Conservation (phyloP, 2,888 invertebrate genomes). For the Gymnocheta viridis region DNA sequence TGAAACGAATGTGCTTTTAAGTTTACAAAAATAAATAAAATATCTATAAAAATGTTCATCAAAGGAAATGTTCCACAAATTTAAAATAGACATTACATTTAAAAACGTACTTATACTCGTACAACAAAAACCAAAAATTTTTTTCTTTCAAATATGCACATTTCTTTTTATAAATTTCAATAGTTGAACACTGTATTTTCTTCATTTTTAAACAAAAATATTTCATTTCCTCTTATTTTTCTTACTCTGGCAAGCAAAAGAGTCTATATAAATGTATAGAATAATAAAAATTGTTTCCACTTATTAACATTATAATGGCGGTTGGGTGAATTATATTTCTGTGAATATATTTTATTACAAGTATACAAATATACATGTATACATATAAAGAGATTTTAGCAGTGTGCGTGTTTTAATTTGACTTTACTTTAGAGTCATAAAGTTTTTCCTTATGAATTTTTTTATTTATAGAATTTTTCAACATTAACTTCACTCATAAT, state of each 20-base stretch:
- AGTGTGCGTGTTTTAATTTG: not conserved
- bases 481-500: constrained; percentile 68
- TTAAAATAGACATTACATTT: constrained; percentile 37
- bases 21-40: constrained; percentile 10
- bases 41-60: constrained; percentile 36
- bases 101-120: constrained; percentile 1
- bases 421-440: constrained; percentile 33
- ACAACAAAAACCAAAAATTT: constrained; percentile 29
- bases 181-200: constrained; percentile 39
- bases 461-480: constrained; percentile 3
- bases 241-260: not conserved
- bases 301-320: constrained; percentile 64
- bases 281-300: constrained; percentile 52
- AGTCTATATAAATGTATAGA: constrained; percentile 16
- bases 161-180: not conserved
- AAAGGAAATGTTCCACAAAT: constrained; percentile 52
- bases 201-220: constrained; percentile 16
- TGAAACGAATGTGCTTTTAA: constrained; percentile 14
- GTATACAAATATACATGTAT: not conserved
- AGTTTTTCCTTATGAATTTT: constrained; percentile 35
- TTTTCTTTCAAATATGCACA: not conserved
- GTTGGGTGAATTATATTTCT: constrained; percentile 42
- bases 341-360: not conserved
- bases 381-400: too few species aligned
- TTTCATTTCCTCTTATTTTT: constrained; percentile 43